Base-by-base conservation (phyloP, 1,140 invertebrate species). In the Oreohelix idahoensis region DNA sequence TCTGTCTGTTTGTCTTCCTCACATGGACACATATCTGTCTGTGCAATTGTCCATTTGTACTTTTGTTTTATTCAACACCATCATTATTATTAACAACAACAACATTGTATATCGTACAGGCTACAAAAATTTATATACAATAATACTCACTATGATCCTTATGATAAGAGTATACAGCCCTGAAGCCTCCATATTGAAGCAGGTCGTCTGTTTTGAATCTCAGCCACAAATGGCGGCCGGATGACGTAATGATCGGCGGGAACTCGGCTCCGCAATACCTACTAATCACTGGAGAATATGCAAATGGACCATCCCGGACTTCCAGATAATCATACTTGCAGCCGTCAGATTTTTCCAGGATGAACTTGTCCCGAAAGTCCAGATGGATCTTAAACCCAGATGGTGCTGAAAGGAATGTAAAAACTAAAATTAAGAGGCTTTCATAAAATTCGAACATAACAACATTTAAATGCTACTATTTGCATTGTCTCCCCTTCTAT, bases 281-380 rank as follows among this genome's bases (percentile, higher is more conserved):
- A 0, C 95, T 95, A 45, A 94, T 90, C 73, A 96, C 89, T 15
- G 94, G 92, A 29, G 96, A 96, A 92, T 96, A 97, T 0, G 96
- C 96, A 87, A 96, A 95, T n/a, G 95, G 95, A 0, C 97, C 97
- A 89, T 97, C 96, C 38, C 96, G 87, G 32, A 97, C 94, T 91
- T 97, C 96, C 58, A 97, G 92, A 92, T 94, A 96, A 93, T 98
- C 97, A 92, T 96, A 96, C 91, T 95, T 94, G 91, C 97, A 98
- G 11, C 86, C 84, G 1, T 94, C 92, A 45, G 95, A 95, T 36
- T 94, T 94, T 92, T 97, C 97, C 79, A 97, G 93, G 77, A 95
- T 92, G 92, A 97, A 97, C 82, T 94, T 93, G 90, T 97, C 96
- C 69, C 96, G 94, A 93, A 97, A 97, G 91, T 97, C 96, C 86